A percentile compares a stretch with the other conserved stretches of the same genome.
These are phyloP conservation scores for Pocillopora grandis DNA, from an alignment of 92 coral and sea anemone genomes.

Conservation along the genomic window DNA sequence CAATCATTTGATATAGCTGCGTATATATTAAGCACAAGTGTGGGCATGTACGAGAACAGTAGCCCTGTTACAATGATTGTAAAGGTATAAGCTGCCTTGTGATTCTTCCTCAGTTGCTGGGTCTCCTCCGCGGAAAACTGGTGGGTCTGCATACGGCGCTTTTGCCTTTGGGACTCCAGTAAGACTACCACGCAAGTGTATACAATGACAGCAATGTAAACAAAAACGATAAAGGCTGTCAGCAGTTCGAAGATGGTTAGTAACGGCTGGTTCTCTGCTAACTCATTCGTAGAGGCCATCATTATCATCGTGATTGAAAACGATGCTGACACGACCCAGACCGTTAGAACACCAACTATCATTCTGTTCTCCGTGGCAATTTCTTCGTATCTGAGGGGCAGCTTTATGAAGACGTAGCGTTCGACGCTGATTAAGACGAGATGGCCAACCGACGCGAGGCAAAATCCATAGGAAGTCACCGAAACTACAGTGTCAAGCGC, in stretches of 20 bases:
- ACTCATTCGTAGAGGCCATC: background rate
- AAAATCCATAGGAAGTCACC: background rate
- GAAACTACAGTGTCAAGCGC: background rate
- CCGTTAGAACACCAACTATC: background rate
- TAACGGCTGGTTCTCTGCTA: background rate
- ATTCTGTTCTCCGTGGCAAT: background rate
- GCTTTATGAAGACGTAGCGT: background rate
- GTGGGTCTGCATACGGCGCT: background rate
- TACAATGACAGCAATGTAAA: background rate
- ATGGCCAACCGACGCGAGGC: background rate
- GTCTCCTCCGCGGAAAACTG: background rate
- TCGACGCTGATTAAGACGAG: background rate
- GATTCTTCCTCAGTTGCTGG: background rate
- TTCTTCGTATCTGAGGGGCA: background rate
- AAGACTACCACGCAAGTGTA: background rate
- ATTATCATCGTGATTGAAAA: background rate
- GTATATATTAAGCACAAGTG: background rate
- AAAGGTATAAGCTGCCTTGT: slow-evolving; percentile 3
- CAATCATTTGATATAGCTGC: background rate
- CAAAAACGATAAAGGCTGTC: background rate
- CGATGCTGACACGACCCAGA: background rate
- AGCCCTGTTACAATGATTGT: background rate
- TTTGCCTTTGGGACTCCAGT: slow-evolving; percentile 6
- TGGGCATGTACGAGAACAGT: background rate
- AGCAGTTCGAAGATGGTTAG: background rate